Evolutionary conservation across 2,888 invertebrate genomes (phyloP), one percentile per base, ranked within the genome.

Genomic region (Loripinus fragilis): DNA sequence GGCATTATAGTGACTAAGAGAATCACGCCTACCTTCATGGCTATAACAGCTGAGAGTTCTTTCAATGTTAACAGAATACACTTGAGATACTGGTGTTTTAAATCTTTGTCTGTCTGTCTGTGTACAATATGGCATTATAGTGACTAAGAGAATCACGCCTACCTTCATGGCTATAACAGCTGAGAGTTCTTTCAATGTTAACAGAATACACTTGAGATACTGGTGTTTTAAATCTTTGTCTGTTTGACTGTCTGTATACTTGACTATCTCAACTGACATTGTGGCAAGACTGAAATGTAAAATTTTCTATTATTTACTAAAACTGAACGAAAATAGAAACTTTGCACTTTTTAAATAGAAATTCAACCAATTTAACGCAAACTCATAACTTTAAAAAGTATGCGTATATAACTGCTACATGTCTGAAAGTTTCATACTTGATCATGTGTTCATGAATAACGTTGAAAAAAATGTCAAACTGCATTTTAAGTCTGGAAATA

Each of bases 151-250:
- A 41, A 15, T 10, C 41, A 15, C 3, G 25, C 52, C 28, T 77
- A 90, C 90, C 88, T 90, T 89, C 78, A 88, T 79, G 2, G 89
- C 85, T n/a, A 90, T 83, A 25, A 89, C 85, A 33, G 88, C 85
- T 12, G 88, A 80, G 25, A 90, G 72, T 74, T 90, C 89, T 70
- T 87, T 83, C 23, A 89, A 77, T 7, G 87, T 86, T 35, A 86
- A 74, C 38, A 85, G 83, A 45, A 88, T 76, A 82, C 85, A 88
- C 66, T 76, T 85, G 8, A 86, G 71, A 76, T 79, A 84, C 25
- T 70, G 64, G 20, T 81, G 81, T 67, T 79, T 81, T 20, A 70
- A 55, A 17, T 81, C 79, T 67, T 73, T 76, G 23, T 81, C 81
- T 52, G 77, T 75, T 25, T 77, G 45, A 20, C 64, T 74, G n/a